phyloP scores from a whole-genome alignment of 2,888 invertebrate genomes.

The Gonocerus acuteangulatus region DNA sequence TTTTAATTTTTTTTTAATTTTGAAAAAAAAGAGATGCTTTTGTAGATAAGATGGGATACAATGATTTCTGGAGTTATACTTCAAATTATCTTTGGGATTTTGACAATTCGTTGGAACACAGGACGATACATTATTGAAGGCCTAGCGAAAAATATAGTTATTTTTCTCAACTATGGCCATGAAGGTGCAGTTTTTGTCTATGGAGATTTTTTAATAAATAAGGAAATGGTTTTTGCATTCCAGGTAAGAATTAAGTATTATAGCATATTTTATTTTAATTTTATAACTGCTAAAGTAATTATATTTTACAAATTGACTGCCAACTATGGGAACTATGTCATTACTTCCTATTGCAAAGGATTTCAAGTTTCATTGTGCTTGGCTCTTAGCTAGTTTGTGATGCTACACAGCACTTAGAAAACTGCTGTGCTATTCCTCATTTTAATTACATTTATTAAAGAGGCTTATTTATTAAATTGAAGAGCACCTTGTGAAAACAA shows the following conservation, averaged over 20 bases:
- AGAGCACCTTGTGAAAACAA: no score
- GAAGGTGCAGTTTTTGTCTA: constrained; percentile 80
- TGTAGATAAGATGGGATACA: constrained; percentile 66
- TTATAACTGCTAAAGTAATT: no score
- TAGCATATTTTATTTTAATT: no score
- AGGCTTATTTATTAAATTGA: no score
- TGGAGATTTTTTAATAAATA: constrained; percentile 56
- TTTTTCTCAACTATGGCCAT: constrained; percentile 70
- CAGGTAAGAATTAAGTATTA: constrained; percentile 50
- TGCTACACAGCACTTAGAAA: no score
- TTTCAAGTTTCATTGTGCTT: no score
- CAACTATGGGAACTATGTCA: no score
- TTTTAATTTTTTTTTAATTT: constrained; percentile 8
- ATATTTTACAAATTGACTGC: no score
- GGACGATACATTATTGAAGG: constrained; percentile 66
- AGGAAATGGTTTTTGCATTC: constrained; percentile 70
- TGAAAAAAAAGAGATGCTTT: constrained; percentile 31
- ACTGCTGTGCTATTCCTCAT: no score
- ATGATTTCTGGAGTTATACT: constrained; percentile 70
- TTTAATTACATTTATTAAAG: no score
- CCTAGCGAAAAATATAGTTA: constrained; percentile 60
- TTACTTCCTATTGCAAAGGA: no score
- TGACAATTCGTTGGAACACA: constrained; percentile 76
- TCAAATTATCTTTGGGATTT: constrained; percentile 75
- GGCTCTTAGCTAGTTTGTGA: no score